Evolutionary conservation across 2,888 invertebrate genomes (phyloP), one percentile per base, ranked within the genome.

Genomic region (Ornithoptera priamus): DNA sequence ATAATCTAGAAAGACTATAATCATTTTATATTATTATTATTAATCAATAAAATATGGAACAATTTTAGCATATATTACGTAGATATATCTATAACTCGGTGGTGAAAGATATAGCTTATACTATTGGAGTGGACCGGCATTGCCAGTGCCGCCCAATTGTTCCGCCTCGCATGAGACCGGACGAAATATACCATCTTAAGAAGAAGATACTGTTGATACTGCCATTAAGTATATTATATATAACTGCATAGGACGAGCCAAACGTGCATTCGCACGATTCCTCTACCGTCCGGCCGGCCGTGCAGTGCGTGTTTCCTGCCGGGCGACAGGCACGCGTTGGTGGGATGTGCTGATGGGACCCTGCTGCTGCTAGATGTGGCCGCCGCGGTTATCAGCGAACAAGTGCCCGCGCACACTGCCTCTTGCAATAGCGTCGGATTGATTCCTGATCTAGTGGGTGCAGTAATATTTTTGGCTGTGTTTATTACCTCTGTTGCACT

Each of bases 331-430:
- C 97, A 99, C 92, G 95, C 97, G 59, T 89, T 99, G 67, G 94
- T 97, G 65, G 99, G 98, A 5, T 94, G 97, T 74, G 97, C 97
- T 84, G 95, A 95, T 82, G 99, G 99, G 0, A 92, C 94, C 58
- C 87, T 99, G 74, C 89, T 98, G 42, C 95, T 99, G 74, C 94
- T 97, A 67, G 99, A 99, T 83, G 94, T 98, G 68, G 96, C 96
- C 1, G 95, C 96, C 0, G 97, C 97, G 0, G 94, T 95, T 69
- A 89, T 98, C 75, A 85, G 98, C 22, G 98, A 99, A 87, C 95
- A 94, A 74, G 94, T 98, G 74, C 93, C 95, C 4, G 99, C 98
- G 0, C 99, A 99, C 82, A 87, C 93, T 0, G 94, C 94, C n/a
- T 96, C 97, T 78, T 92, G 98, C 67, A 96, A 96, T 95, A 94